Percentiles rank a stretch among this genome's conserved stretches.
phyloP scores from a whole-genome alignment of 2,113 vertebrate genomes.

The Dinomys branickii region DNA sequence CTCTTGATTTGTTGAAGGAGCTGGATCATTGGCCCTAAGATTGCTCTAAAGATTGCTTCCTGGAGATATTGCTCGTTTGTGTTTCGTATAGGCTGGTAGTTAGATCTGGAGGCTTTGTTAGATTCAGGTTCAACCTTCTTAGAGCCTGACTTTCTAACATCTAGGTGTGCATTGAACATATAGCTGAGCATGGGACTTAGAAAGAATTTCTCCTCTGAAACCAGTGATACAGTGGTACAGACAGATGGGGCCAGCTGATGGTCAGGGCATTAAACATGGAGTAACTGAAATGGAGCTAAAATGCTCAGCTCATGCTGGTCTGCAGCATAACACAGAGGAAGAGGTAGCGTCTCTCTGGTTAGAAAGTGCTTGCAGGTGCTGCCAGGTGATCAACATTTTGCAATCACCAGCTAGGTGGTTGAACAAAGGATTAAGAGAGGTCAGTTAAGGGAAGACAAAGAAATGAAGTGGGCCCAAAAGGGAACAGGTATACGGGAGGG shows the following conservation, averaged over 20 bases:
- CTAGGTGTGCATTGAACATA: background rate
- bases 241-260: background rate
- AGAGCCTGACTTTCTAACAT: background rate
- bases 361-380: background rate
- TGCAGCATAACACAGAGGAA: background rate
- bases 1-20: background rate
- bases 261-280: no score
- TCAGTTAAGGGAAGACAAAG: background rate
- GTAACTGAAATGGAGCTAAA: background rate
- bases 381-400: background rate
- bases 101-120: background rate
- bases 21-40: background rate
- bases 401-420: background rate
- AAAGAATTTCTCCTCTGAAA: background rate
- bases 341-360: background rate
- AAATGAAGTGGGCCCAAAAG: background rate
- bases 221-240: background rate
- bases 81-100: background rate
- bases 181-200: background rate
- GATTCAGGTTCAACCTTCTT: background rate
- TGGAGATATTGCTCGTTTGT: background rate
- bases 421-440: background rate
- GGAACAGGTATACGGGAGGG: rapidly evolving
- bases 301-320: background rate
- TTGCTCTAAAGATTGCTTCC: background rate